Percentiles rank a stretch among this genome's conserved stretches.
These are phyloP conservation scores for Clavelina lepadiformis DNA, from an alignment of 23 tunicate genomes.

Conservation along the genomic window DNA sequence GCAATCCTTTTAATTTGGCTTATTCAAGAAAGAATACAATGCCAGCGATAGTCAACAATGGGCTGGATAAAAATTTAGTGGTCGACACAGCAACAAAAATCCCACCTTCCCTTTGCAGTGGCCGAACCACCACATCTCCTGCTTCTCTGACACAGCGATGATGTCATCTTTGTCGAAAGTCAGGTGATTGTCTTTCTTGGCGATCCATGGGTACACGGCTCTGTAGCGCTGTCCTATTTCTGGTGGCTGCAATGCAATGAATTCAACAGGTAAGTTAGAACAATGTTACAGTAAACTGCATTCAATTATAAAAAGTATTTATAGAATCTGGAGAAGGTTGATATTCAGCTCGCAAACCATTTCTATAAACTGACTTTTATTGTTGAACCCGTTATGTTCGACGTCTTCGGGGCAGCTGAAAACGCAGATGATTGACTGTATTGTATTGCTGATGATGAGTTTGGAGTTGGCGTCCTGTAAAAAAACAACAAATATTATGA, in stretches of 20 bases:
- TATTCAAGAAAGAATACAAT: too few relatives aligned
- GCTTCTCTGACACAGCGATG: constrained; percentile 76
- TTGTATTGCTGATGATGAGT: neutral
- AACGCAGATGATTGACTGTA: constrained; percentile 16
- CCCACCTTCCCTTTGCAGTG: constrained; percentile 71
- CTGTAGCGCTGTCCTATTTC: constrained; percentile 44
- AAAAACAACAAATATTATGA: neutral
- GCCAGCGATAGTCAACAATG: too few relatives aligned
- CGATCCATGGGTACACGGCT: constrained; percentile 88
- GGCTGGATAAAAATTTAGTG: too few relatives aligned
- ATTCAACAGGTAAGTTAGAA: neutral
- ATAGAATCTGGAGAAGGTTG: neutral
- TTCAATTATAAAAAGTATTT: neutral
- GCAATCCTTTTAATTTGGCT: too few relatives aligned
- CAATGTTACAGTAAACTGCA: neutral
- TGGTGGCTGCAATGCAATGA: constrained; percentile 36
- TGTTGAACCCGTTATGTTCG: neutral
- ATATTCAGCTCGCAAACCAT: neutral
- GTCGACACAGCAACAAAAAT: neutral
- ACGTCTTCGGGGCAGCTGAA: neutral
- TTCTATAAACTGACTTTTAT: neutral
- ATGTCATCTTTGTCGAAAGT: constrained; percentile 86
- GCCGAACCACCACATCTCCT: constrained; percentile 98
- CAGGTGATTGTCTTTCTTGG: constrained; percentile 89
- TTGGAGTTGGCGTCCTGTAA: neutral